phyloP scores from a whole-genome alignment of 2,888 invertebrate genomes.

The Ormyrus pomaceus region DNA sequence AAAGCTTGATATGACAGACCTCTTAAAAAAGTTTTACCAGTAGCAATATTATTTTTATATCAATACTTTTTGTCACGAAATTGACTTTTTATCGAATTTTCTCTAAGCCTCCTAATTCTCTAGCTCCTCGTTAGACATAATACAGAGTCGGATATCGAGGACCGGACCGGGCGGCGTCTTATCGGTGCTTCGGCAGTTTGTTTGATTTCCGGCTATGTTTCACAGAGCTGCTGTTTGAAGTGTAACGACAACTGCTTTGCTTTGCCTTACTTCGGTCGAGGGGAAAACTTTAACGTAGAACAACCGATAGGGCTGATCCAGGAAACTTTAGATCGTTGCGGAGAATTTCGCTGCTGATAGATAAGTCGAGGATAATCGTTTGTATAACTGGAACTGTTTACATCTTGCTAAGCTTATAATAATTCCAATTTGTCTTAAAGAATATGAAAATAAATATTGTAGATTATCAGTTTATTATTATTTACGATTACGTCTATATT shows the following conservation, averaged over 20 bases:
- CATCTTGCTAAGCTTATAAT: too few species aligned
- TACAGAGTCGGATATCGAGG: not conserved
- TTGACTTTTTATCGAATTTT: too few species aligned
- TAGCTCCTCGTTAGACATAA: slow-evolving; percentile 23
- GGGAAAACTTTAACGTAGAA: slow-evolving; percentile 8
- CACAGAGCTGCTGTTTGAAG: slow-evolving; percentile 33
- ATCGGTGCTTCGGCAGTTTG: slow-evolving; percentile 51
- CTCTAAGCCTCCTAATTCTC: not conserved
- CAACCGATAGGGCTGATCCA: slow-evolving; percentile 26
- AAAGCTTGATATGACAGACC: too few species aligned
- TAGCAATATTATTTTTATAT: too few species aligned
- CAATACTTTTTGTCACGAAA: too few species aligned
- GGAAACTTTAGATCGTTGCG: slow-evolving; percentile 25
- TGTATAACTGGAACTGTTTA: not conserved
- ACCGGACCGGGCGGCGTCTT: slow-evolving; percentile 19
- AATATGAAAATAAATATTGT: too few species aligned
- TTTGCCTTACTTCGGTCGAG: slow-evolving; percentile 11
- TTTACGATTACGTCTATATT: too few species aligned
- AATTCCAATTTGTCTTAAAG: too few species aligned
- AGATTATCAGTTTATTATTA: too few species aligned
- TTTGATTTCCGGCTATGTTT: slow-evolving; percentile 53
- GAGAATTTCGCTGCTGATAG: not conserved
- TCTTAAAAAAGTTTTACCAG: too few species aligned
- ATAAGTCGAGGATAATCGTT: slow-evolving; percentile 18
- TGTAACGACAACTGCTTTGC: slow-evolving; percentile 48